phyloP scores from a whole-genome alignment of 2,888 invertebrate genomes.

The Antheraea assamensis region DNA sequence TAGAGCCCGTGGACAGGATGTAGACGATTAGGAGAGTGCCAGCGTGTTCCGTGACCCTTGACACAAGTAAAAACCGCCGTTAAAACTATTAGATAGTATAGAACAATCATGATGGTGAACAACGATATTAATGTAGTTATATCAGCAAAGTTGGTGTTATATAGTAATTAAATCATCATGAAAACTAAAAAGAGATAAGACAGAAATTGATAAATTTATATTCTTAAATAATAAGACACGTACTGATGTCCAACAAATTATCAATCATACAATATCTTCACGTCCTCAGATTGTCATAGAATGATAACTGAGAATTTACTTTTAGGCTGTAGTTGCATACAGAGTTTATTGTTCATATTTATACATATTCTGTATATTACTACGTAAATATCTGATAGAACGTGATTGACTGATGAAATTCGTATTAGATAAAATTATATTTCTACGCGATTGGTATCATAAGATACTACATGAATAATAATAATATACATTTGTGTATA shows the following conservation, averaged over 20 bases:
- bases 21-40: conserved; percentile 51
- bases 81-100: conserved; percentile 3
- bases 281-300: conserved; percentile 17
- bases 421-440: neutral
- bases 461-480: neutral
- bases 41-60: conserved; percentile 44
- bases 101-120: neutral
- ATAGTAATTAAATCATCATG: conserved; percentile 7
- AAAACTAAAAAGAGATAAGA: conserved; percentile 4
- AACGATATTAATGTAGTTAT: neutral
- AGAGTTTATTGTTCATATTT: neutral
- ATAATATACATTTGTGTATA: too few relatives aligned
- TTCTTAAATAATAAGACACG: conserved; percentile 15
- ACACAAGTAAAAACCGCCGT: neutral
- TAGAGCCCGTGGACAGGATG: conserved; percentile 73
- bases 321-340: neutral
- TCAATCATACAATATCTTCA: conserved; percentile 20
- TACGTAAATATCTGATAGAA: neutral
- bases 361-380: neutral
- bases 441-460: neutral
- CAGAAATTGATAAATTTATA: neutral
- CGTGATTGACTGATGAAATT: conserved; percentile 6
- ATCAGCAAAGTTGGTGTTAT: neutral
- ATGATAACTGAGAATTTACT: neutral
- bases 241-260: conserved; percentile 12